phyloP scores from a whole-genome alignment of 1,140 invertebrate species.

The Neodiprion virginianus region DNA sequence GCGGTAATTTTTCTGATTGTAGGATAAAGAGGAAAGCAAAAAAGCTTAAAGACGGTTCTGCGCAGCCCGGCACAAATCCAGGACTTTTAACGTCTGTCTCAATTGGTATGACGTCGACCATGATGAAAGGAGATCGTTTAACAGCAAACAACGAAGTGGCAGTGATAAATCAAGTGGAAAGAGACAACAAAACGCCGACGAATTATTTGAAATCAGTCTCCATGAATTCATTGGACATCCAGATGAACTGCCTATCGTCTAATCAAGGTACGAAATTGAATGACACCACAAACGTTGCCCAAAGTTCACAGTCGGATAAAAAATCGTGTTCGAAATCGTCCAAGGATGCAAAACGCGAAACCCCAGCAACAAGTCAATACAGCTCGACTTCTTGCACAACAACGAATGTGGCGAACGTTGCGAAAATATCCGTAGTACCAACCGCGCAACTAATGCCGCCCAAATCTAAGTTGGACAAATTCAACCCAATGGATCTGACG shows the following conservation, averaged over 20 bases:
- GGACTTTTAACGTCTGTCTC: not conserved
- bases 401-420: conserved; percentile 30
- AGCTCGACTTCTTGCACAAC: conserved; percentile 15
- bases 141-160: not conserved
- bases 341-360: conserved; percentile 22
- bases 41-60: conserved; percentile 39
- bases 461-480: conserved; percentile 44
- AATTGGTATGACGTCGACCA: not conserved
- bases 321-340: conserved; percentile 39
- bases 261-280: conserved; percentile 30
- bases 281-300: conserved; percentile 28
- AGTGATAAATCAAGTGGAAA: no score
- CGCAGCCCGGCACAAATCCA: conserved; percentile 20
- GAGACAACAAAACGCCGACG: conserved; percentile 23
- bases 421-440: conserved; percentile 49
- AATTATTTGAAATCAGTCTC: conserved; percentile 33
- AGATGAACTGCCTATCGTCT: conserved; percentile 27
- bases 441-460: conserved; percentile 44
- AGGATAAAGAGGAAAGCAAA: conserved; percentile 47
- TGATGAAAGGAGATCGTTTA: not conserved
- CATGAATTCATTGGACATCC: conserved; percentile 28
- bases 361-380: conserved; percentile 21
- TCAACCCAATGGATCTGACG: conserved; percentile 48
- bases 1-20: conserved; percentile 37
- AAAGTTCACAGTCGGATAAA: not conserved